A percentile compares a stretch with the other conserved stretches of the same genome.
These are phyloP conservation scores for Ichneumoninae sp. DNA, from an alignment of 2,888 invertebrate genomes.

Conservation along the genomic window DNA sequence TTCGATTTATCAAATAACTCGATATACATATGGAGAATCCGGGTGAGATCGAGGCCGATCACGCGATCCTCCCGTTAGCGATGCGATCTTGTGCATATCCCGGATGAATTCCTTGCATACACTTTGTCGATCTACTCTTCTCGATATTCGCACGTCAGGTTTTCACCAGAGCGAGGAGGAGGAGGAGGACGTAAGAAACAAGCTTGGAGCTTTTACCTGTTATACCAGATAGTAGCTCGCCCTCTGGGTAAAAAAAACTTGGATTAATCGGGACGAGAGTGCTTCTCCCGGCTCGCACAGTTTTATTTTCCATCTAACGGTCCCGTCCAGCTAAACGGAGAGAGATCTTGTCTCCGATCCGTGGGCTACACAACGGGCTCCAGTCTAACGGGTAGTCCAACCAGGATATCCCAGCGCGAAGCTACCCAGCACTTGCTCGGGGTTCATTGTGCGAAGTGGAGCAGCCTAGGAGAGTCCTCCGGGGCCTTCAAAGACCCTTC, in stretches of 20 bases:
- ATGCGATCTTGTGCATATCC: constrained; percentile 36
- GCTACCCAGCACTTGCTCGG: not conserved
- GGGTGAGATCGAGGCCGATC: constrained; percentile 57
- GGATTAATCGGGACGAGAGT: constrained; percentile 58
- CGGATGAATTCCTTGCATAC: constrained; percentile 54
- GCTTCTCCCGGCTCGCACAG: constrained; percentile 46
- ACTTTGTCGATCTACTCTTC: constrained; percentile 3
- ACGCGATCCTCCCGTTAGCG: constrained; percentile 65
- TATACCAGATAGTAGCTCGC: constrained; percentile 48
- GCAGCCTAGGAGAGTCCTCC: constrained; percentile 17
- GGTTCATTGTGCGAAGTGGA: constrained; percentile 37
- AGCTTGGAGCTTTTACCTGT: constrained; percentile 61
- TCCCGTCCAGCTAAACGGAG: constrained; percentile 20
- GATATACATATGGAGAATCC: constrained; percentile 38
- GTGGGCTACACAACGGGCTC: constrained; percentile 11
- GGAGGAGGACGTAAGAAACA: constrained; percentile 20
- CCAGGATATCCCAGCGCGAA: not conserved
- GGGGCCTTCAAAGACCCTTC: constrained; percentile 23
- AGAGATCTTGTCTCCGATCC: constrained; percentile 39
- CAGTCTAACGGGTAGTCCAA: constrained; percentile 38
- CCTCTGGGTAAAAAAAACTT: constrained; percentile 37
- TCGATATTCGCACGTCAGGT: constrained; percentile 6
- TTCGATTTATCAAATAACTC: constrained; percentile 60
- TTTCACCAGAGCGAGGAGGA: not conserved
- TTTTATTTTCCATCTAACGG: constrained; percentile 53